These are phyloP conservation scores for Odiellus spinosus DNA, from an alignment of 2,888 invertebrate species.

Conservation along the genomic window DNA sequence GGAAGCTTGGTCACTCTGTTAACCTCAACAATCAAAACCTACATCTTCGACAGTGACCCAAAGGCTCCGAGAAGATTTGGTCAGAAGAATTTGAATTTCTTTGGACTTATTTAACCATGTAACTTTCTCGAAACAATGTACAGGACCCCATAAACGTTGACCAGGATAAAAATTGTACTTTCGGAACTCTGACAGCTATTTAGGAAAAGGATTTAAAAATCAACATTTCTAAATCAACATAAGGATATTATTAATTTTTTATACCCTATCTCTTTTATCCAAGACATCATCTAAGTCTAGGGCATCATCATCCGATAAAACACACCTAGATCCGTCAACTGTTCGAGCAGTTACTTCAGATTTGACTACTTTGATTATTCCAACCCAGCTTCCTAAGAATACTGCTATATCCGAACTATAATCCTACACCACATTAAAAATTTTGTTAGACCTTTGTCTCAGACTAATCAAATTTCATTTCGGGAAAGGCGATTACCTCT, in stretches of 20 bases:
- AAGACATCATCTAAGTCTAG: conserved; percentile 53
- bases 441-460: no score
- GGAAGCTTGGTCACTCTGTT: no score
- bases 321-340: conserved; percentile 34
- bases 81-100: conserved; percentile 20
- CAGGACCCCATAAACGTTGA: conserved; percentile 53
- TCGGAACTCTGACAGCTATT: conserved; percentile 39
- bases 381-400: conserved; percentile 75
- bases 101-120: conserved; percentile 50
- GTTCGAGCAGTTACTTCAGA: conserved; percentile 49
- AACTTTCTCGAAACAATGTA: conserved; percentile 56
- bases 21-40: no score
- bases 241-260: no score
- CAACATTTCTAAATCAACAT: no score
- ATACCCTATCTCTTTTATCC: conserved; percentile 45
- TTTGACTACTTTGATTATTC: conserved; percentile 56
- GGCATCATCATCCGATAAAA: conserved; percentile 41
- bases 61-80: conserved; percentile 19
- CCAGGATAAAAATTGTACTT: conserved; percentile 49
- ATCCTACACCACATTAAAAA: conserved; percentile 35
- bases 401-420: conserved; percentile 70
- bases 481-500: conserved; percentile 34
- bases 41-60: conserved; percentile 56
- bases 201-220: neutral
- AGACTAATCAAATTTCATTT: neutral